These are phyloP conservation scores for Puma concolor DNA, from an alignment of 2,113 vertebrate species.

Conservation along the genomic window DNA sequence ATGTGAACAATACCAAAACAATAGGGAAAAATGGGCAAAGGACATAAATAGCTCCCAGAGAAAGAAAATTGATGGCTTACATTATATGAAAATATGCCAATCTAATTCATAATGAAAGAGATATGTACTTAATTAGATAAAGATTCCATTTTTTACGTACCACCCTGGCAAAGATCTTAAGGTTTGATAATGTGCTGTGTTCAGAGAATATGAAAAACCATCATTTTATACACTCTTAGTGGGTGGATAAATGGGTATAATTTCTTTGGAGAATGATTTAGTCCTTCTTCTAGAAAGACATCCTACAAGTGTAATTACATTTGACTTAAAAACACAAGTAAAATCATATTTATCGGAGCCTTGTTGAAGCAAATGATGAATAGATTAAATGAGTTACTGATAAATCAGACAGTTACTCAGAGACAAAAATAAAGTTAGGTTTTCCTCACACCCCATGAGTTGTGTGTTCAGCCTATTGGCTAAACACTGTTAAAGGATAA, in stretches of 20 bases:
- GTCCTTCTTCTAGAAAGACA: neutral
- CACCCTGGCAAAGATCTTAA: conserved; percentile 5
- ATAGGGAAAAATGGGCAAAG: neutral
- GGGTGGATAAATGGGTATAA: neutral
- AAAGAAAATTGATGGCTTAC: neutral
- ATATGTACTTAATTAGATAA: neutral
- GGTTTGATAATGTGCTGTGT: neutral
- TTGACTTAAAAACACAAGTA: conserved; percentile 23
- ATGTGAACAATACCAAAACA: neutral
- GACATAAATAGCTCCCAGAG: neutral
- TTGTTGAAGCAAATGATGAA: neutral
- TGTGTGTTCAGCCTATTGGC: neutral
- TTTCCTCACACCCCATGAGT: neutral
- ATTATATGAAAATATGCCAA: neutral
- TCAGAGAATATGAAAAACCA: conserved; percentile 14
- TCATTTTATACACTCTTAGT: neutral
- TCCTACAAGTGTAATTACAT: neutral
- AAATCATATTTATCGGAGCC: neutral
- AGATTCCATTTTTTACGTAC: conserved; percentile 23
- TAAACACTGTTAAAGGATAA: neutral
- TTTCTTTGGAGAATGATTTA: neutral
- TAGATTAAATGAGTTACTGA: neutral
- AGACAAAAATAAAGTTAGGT: neutral
- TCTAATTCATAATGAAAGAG: neutral
- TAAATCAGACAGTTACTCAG: neutral